A percentile compares a stretch with the other conserved stretches of the same genome.
Evolutionary conservation across 1,140 invertebrate species (phyloP).

Genomic region (Bombus ignitus): DNA sequence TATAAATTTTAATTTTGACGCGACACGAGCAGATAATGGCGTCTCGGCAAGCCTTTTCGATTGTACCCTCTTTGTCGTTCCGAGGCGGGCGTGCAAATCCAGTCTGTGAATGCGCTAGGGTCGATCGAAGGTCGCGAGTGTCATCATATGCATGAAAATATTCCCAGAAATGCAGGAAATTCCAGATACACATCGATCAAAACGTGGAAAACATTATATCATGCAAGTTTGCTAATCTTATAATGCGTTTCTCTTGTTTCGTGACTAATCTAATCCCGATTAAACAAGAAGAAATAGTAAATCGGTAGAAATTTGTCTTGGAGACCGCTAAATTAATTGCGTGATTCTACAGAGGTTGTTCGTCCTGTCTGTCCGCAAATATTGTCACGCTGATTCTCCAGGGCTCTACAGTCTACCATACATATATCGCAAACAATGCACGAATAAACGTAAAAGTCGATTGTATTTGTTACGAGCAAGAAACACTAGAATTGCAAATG

Average conservation of each 20-base stretch:
- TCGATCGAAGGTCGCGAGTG: conserved; percentile 26
- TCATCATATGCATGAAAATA: neutral
- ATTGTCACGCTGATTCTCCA: conserved; percentile 14
- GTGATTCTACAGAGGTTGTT: too few relatives aligned
- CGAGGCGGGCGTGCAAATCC: neutral
- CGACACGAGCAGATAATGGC: conserved; percentile 27
- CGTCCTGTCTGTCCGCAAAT: neutral
- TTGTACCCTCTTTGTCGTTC: neutral
- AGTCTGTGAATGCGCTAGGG: conserved; percentile 3
- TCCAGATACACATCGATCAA: neutral
- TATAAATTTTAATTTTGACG: conserved; percentile 45
- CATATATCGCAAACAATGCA: neutral
- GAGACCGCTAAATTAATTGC: neutral
- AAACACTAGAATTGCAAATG: conserved; percentile 12
- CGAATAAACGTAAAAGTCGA: conserved; percentile 7
- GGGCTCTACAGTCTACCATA: too few relatives aligned
- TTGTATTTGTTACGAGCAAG: conserved; percentile 3
- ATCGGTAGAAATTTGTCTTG: neutral
- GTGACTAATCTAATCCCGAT: neutral
- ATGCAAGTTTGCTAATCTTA: neutral
- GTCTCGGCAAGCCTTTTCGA: conserved; percentile 10
- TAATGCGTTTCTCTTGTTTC: neutral
- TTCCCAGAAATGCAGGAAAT: conserved; percentile 8
- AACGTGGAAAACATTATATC: neutral
- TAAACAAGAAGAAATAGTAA: too few relatives aligned